These are phyloP conservation scores for Leucophenga maculata DNA, from an alignment of 2,888 invertebrate genomes.

Conservation along the genomic window DNA sequence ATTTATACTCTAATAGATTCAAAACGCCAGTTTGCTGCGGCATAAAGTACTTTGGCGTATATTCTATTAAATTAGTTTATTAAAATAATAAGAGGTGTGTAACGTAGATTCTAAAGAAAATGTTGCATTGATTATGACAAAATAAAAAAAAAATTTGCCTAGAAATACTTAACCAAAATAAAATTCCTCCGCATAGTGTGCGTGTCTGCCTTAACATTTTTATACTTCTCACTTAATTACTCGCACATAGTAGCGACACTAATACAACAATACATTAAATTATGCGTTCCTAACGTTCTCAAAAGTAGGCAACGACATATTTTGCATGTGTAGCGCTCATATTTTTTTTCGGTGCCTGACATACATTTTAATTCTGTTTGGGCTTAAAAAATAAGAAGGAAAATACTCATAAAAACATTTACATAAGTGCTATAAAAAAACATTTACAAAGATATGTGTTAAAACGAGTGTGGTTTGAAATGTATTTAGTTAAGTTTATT, in stretches of 20 bases:
- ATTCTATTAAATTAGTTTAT: not conserved
- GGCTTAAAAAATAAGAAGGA: slow-evolving; percentile 3
- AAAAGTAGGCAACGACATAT: slow-evolving; percentile 7
- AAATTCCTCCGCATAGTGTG: too few species aligned
- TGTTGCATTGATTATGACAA: not conserved
- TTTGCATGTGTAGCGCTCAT: slow-evolving; percentile 9
- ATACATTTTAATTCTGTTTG: slow-evolving; percentile 7
- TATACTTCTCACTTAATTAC: slow-evolving; percentile 12
- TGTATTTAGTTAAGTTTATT: too few species aligned
- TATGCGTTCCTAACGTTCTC: not conserved
- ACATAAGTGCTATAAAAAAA: not conserved
- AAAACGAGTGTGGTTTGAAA: too few species aligned
- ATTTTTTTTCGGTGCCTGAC: not conserved
- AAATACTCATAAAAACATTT: not conserved
- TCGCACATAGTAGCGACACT: not conserved
- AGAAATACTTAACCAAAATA: too few species aligned
- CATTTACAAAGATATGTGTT: not conserved
- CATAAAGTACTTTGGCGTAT: not conserved
- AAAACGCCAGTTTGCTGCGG: not conserved
- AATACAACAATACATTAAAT: not conserved
- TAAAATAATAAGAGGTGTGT: not conserved
- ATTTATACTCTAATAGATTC: slow-evolving; percentile 7
- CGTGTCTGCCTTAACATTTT: not conserved
- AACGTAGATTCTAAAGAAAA: too few species aligned
- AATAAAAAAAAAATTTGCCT: too few species aligned